Percentiles rank a stretch among this genome's conserved stretches.
Conservation (phyloP, 2,888 invertebrate species). For the Orthosia cruda region DNA sequence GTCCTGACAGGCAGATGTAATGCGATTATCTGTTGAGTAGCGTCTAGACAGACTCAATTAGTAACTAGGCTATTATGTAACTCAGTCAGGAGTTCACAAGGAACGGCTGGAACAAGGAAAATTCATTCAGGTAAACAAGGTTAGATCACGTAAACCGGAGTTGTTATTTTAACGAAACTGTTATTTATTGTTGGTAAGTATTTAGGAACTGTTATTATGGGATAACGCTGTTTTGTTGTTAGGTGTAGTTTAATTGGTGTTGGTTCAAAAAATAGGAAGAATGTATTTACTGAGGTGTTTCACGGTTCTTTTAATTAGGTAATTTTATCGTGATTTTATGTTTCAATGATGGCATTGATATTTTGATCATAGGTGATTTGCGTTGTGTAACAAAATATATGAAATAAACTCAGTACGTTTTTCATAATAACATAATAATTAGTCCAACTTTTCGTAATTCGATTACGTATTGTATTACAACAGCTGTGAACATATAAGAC, state of each 20-base stretch:
- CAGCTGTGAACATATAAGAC: conserved; percentile 7
- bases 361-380: not conserved
- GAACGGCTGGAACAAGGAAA: conserved; percentile 30
- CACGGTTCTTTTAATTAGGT: not conserved
- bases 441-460: not conserved
- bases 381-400: not conserved
- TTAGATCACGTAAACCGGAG: conserved; percentile 18
- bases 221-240: not conserved
- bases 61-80: conserved; percentile 61
- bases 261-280: not conserved
- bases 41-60: conserved; percentile 69
- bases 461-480: not conserved
- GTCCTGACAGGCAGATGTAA: conserved; percentile 51
- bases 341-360: not conserved
- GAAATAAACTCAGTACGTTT: not conserved
- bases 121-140: conserved; percentile 43
- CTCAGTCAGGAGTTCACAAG: conserved; percentile 56
- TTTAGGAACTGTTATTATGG: conserved; percentile 8
- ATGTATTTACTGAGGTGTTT: not conserved
- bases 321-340: not conserved
- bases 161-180: conserved; percentile 32
- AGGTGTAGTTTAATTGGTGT: not conserved
- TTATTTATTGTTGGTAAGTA: conserved; percentile 7
- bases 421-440: not conserved
- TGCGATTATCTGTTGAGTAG: conserved; percentile 62